A percentile compares a stretch with the other conserved stretches of the same genome.
These are phyloP conservation scores for Montipora cactus DNA, from an alignment of 64 coral and sea anemone species.

Conservation along the genomic window DNA sequence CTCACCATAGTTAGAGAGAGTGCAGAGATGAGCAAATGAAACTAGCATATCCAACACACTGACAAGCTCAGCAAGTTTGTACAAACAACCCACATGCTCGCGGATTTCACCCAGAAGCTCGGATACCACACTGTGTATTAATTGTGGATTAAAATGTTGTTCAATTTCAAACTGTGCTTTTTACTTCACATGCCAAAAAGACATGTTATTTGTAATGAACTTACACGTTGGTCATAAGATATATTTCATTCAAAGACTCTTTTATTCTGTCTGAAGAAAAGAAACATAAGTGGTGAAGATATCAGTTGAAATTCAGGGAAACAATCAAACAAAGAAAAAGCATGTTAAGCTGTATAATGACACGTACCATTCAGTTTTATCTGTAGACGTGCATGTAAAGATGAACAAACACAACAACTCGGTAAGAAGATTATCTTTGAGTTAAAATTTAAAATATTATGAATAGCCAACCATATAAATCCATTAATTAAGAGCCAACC, in stretches of 20 bases:
- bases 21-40: slow-evolving; percentile 89
- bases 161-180: too few species aligned
- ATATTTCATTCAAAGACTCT: slow-evolving; percentile 97
- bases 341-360: background rate
- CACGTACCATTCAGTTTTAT: slow-evolving; percentile 90
- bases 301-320: background rate
- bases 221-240: slow-evolving; percentile 98
- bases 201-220: background rate
- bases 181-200: too few species aligned
- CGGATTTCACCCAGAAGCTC: slow-evolving; percentile 91
- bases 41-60: slow-evolving; percentile 92
- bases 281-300: background rate
- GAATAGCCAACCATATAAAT: too few species aligned
- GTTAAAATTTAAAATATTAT: background rate
- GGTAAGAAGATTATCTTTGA: background rate
- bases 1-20: slow-evolving; percentile 92
- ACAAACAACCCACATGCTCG: slow-evolving; percentile 93
- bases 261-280: slow-evolving; percentile 86
- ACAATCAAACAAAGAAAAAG: background rate
- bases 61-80: slow-evolving; percentile 92
- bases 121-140: slow-evolving; percentile 82
- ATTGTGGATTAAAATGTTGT: background rate
- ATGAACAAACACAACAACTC: background rate
- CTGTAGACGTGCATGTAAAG: slow-evolving; percentile 26
- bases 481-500: too few species aligned